These are phyloP conservation scores for Xenopus laevis DNA, from an alignment of 2,113 vertebrate species.

Conservation along the genomic window DNA sequence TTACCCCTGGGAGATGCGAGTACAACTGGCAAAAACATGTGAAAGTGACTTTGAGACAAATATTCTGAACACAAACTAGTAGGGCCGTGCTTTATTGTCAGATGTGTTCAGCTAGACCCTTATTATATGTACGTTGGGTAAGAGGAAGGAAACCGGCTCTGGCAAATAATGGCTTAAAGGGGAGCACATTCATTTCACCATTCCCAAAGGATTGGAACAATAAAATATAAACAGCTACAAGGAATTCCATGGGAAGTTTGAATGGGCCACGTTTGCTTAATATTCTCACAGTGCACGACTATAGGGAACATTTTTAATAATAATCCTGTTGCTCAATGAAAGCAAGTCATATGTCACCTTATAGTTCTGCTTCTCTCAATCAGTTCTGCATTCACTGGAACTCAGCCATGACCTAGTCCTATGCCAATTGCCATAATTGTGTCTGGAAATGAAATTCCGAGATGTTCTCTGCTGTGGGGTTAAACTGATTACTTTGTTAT, in stretches of 20 bases:
- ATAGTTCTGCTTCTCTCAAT: slow-evolving; percentile 1
- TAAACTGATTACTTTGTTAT: neutral
- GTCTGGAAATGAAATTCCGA: slow-evolving; percentile 28
- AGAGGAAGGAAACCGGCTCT: neutral
- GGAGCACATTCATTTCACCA: neutral
- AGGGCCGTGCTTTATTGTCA: slow-evolving; percentile 2
- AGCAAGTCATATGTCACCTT: neutral
- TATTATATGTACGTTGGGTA: neutral
- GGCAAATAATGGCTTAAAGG: neutral
- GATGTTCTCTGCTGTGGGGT: neutral
- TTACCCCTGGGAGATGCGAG: slow-evolving; percentile 16
- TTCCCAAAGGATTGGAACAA: neutral
- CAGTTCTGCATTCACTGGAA: slow-evolving; percentile 28
- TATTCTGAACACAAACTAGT: neutral
- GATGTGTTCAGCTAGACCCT: neutral
- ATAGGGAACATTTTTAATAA: neutral
- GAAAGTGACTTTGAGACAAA: slow-evolving; percentile 14
- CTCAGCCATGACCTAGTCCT: slow-evolving; percentile 13
- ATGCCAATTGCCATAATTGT: slow-evolving; percentile 15
- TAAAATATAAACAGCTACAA: neutral
- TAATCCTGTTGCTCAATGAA: neutral
- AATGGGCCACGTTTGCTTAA: neutral
- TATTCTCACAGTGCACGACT: neutral
- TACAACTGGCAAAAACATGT: slow-evolving; percentile 22
- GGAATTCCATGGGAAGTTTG: neutral